A percentile compares a stretch with the other conserved stretches of the same genome.
phyloP scores from a whole-genome alignment of 1,140 invertebrate genomes.

The Pseudoatta argentina region DNA sequence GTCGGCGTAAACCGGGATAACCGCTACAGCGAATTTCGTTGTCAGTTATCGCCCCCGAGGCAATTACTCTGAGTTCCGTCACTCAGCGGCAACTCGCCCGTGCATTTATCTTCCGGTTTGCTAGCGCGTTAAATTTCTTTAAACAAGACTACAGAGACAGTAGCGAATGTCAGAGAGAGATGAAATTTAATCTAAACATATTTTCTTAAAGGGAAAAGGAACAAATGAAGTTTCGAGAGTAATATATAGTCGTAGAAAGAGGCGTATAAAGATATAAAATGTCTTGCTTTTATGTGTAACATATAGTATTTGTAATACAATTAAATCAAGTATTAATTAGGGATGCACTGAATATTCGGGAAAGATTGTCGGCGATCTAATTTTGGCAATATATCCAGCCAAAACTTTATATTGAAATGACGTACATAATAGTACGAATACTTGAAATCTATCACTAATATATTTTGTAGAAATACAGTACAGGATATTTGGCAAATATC shows the following conservation, averaged over 20 bases:
- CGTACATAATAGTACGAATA: too few species aligned
- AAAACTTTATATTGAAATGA: too few species aligned
- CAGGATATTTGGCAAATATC: too few species aligned
- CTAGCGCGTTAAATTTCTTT: conserved; percentile 23
- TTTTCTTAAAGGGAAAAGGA: background rate
- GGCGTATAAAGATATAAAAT: background rate
- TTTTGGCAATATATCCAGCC: too few species aligned
- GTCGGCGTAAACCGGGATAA: conserved; percentile 20
- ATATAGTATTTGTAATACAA: background rate
- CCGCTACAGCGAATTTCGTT: conserved; percentile 22
- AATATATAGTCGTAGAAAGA: background rate
- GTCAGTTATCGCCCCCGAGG: conserved; percentile 34
- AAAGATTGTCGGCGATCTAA: too few species aligned
- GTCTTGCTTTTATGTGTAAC: background rate
- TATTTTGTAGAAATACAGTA: too few species aligned
- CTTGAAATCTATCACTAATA: too few species aligned
- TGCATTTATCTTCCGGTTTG: conserved; percentile 43
- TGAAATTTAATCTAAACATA: conserved; percentile 26
- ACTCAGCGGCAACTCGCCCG: background rate
- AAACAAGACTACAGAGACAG: background rate
- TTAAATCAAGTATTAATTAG: background rate
- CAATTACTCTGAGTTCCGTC: conserved; percentile 46
- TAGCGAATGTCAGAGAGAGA: background rate
- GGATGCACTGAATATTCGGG: too few species aligned
- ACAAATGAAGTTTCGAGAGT: background rate